A percentile compares a stretch with the other conserved stretches of the same genome.
Evolutionary conservation across 2,797 vertebrate species (phyloP).

Genomic region (Crenuchus spilurus): DNA sequence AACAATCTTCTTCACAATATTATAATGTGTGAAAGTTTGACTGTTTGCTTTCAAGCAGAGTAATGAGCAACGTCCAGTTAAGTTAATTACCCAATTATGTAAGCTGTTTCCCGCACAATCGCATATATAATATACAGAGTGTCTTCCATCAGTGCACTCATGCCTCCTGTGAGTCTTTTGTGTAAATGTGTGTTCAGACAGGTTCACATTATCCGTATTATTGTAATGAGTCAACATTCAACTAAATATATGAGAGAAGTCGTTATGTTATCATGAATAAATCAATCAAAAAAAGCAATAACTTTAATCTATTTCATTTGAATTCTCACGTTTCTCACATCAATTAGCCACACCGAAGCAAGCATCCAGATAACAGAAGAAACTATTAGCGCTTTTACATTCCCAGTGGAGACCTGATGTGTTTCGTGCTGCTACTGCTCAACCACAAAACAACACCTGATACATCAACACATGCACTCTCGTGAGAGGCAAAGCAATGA

Average conservation of each 20-base stretch:
- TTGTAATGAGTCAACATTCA: slow-evolving; percentile 16
- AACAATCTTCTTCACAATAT: too few species aligned
- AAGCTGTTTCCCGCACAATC: slow-evolving; percentile 23
- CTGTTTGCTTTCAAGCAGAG: slow-evolving; percentile 51
- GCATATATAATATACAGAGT: slow-evolving; percentile 13
- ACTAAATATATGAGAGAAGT: slow-evolving; percentile 17
- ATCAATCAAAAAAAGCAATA: slow-evolving; percentile 19
- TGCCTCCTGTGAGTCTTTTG: not conserved
- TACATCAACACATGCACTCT: slow-evolving; percentile 35
- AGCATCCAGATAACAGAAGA: not conserved
- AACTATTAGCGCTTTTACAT: slow-evolving; percentile 10
- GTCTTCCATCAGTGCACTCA: slow-evolving; percentile 1
- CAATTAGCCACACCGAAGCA: slow-evolving; percentile 54
- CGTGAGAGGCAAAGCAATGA: slow-evolving; percentile 45
- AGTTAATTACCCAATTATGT: slow-evolving; percentile 34
- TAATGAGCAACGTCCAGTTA: slow-evolving; percentile 42
- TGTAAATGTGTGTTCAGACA: slow-evolving; percentile 9
- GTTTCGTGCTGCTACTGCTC: slow-evolving; percentile 12
- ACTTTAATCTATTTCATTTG: slow-evolving; percentile 61
- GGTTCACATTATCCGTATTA: not conserved
- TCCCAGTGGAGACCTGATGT: slow-evolving; percentile 19
- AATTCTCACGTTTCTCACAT: slow-evolving; percentile 31
- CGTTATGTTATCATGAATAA: slow-evolving; percentile 37
- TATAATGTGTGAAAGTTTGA: too few species aligned
- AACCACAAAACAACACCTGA: slow-evolving; percentile 9